These are phyloP conservation scores for Oreochromis tanganicae DNA, from an alignment of 2,113 vertebrate species.

Conservation along the genomic window DNA sequence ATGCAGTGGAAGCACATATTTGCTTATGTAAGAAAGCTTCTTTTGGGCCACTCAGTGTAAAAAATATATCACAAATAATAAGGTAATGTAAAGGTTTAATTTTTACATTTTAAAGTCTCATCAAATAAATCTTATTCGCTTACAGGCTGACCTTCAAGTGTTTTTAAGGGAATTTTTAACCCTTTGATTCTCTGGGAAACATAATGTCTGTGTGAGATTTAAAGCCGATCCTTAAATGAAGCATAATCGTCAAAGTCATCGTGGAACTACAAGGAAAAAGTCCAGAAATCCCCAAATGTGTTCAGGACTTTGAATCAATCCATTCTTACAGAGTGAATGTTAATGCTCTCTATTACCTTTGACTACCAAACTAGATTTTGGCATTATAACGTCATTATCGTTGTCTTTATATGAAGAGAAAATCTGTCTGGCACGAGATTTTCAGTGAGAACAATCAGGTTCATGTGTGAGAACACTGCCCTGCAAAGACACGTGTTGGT, in stretches of 20 bases:
- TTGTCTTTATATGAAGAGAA: accelerated
- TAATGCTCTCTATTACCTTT: background rate
- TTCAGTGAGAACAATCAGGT: accelerated
- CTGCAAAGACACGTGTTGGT: background rate
- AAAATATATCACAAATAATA: background rate
- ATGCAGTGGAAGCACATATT: background rate
- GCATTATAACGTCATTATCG: accelerated
- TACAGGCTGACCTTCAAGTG: background rate
- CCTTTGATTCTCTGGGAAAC: background rate
- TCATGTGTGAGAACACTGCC: accelerated
- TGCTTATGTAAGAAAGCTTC: background rate
- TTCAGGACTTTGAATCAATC: background rate
- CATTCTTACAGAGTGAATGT: background rate
- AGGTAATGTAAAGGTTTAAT: background rate
- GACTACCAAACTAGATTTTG: background rate
- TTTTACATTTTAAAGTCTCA: background rate
- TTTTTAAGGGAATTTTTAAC: background rate
- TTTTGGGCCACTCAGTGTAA: background rate
- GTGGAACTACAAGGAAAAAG: background rate
- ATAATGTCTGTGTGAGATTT: accelerated
- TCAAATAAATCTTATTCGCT: background rate
- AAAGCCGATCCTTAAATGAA: background rate
- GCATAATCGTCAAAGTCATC: background rate
- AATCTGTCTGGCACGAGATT: background rate
- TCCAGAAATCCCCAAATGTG: background rate